Percentiles rank a stretch among this genome's conserved stretches.
Evolutionary conservation across 2,888 invertebrate species (phyloP).

Genomic region (Xestia rhomboidea): DNA sequence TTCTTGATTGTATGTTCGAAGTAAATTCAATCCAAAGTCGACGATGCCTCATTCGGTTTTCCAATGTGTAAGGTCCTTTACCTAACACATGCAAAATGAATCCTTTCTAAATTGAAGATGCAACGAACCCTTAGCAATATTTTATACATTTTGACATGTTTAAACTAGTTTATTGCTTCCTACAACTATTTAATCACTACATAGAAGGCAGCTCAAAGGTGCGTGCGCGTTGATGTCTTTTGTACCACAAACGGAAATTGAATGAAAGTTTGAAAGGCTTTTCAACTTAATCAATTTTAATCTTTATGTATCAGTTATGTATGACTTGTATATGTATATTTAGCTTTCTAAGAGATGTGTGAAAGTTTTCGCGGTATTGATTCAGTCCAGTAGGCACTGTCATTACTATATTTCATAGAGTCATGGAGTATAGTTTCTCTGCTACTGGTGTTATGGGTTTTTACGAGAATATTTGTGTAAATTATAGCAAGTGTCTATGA

Average conservation of each 20-base stretch:
- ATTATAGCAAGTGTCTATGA: constrained; percentile 13
- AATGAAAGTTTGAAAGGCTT: constrained; percentile 25
- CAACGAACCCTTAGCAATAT: constrained; percentile 10
- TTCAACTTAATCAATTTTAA: constrained; percentile 27
- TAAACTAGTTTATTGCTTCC: constrained; percentile 40
- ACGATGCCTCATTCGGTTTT: background rate
- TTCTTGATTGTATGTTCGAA: background rate
- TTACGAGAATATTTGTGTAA: constrained; percentile 5
- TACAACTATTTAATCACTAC: background rate
- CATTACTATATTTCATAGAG: constrained; percentile 36
- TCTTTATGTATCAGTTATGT: background rate
- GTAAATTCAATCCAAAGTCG: background rate
- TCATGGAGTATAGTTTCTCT: constrained; percentile 35
- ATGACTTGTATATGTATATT: constrained; percentile 32
- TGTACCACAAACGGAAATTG: constrained; percentile 53
- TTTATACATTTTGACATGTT: constrained; percentile 25
- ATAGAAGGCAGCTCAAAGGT: background rate
- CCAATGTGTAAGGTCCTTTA: constrained; percentile 2
- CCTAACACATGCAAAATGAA: constrained; percentile 12
- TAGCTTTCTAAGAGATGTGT: constrained; percentile 44
- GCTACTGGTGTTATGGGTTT: constrained; percentile 9
- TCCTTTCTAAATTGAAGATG: constrained; percentile 30
- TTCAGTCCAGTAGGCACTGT: constrained; percentile 46
- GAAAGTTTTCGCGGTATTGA: constrained; percentile 37
- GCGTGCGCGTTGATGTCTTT: constrained; percentile 72